phyloP scores from a whole-genome alignment of 30 jellyfish, hydroid and myxozoan species.

The Clytia hemisphaerica region DNA sequence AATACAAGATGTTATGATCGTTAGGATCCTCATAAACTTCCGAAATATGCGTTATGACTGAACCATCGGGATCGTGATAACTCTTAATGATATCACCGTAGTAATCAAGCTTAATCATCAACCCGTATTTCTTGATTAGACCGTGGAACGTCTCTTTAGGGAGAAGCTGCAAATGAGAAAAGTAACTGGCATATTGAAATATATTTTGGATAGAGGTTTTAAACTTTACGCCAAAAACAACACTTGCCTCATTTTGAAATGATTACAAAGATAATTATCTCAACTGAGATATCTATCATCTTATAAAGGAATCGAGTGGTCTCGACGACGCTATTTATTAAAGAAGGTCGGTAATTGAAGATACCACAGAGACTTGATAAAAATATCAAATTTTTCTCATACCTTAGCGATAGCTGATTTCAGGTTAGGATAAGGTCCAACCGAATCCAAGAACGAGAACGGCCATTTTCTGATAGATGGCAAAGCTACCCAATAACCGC shows the following conservation, averaged over 20 bases:
- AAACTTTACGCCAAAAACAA: no score
- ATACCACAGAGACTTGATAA: no score
- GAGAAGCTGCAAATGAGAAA: slow-evolving; percentile 44
- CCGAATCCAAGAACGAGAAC: slow-evolving; percentile 68
- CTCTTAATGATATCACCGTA: slow-evolving; percentile 72
- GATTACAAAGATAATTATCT: no score
- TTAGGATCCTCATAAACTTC: slow-evolving; percentile 79
- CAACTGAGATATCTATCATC: no score
- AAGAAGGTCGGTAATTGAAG: no score
- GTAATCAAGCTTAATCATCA: slow-evolving; percentile 64
- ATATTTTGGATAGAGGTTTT: no score
- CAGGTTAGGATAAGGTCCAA: slow-evolving; percentile 80
- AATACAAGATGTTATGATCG: slow-evolving; percentile 52
- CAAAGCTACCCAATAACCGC: slow-evolving; percentile 97
- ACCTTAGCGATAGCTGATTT: slow-evolving; percentile 76
- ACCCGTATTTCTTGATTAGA: slow-evolving; percentile 71
- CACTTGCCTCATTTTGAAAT: no score
- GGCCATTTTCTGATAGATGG: slow-evolving; percentile 95
- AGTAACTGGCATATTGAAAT: no score
- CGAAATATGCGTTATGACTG: slow-evolving; percentile 55
- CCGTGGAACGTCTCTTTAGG: slow-evolving; percentile 67
- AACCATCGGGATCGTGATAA: slow-evolving; percentile 85
- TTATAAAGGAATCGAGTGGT: no score
- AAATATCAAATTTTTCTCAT: no score
- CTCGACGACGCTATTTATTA: no score